A percentile compares a stretch with the other conserved stretches of the same genome.
These are phyloP conservation scores for Oreochromis grahami DNA, from an alignment of 2,797 vertebrate species.

Conservation along the genomic window DNA sequence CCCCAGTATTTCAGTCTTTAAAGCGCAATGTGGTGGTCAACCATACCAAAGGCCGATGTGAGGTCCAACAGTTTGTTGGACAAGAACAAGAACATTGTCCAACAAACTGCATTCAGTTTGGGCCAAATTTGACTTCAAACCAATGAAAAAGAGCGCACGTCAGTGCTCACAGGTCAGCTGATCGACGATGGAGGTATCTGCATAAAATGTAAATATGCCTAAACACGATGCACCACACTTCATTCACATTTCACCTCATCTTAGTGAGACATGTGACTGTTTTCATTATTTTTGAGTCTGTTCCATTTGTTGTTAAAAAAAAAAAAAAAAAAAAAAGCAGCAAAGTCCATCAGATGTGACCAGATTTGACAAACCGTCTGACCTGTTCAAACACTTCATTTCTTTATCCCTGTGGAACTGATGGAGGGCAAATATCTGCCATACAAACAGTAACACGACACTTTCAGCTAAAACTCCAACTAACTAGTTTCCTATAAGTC, in stretches of 20 bases:
- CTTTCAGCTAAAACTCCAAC: background rate
- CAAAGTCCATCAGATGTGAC: background rate
- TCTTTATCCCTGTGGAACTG: background rate
- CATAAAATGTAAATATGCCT: background rate
- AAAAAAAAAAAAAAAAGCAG: background rate
- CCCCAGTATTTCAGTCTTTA: too few relatives aligned
- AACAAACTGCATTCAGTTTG: background rate
- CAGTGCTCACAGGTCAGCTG: background rate
- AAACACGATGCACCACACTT: background rate
- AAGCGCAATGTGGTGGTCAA: too few relatives aligned
- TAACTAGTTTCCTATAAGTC: background rate
- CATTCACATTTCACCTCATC: background rate
- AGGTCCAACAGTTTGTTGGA: background rate
- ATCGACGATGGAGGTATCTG: background rate
- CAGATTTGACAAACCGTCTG: background rate
- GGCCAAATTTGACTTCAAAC: background rate
- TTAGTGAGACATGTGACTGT: background rate
- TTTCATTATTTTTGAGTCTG: background rate
- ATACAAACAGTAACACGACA: background rate
- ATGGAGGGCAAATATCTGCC: background rate
- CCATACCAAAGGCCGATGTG: too few relatives aligned
- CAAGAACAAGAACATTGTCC: background rate
- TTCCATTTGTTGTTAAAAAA: background rate
- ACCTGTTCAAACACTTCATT: background rate
- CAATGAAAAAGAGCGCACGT: background rate